These are phyloP conservation scores for Fistularia tabacaria DNA, from an alignment of 2,797 vertebrate genomes.

Conservation along the genomic window DNA sequence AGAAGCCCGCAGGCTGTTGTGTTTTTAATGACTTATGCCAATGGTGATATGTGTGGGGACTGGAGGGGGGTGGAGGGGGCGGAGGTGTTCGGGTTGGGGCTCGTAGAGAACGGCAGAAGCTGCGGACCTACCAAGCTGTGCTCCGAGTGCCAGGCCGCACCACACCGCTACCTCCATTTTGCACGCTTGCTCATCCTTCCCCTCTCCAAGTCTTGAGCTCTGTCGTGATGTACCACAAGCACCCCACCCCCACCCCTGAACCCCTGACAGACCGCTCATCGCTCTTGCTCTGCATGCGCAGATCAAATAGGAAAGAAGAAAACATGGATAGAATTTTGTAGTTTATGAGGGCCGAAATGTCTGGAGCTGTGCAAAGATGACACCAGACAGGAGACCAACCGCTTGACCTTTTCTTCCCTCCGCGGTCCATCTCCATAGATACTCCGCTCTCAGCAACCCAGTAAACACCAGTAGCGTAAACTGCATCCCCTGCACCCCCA, in stretches of 20 bases:
- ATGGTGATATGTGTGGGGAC: too few species aligned
- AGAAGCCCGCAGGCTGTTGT: too few species aligned
- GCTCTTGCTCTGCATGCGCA: conserved; percentile 4
- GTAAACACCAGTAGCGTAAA: conserved; percentile 34
- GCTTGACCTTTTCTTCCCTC: conserved; percentile 60
- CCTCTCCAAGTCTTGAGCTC: too few species aligned
- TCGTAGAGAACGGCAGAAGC: too few species aligned
- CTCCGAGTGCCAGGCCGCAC: too few species aligned
- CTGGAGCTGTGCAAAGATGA: conserved; percentile 16
- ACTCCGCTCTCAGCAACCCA: conserved; percentile 38
- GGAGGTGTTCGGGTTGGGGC: too few species aligned
- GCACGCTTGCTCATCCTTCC: too few species aligned
- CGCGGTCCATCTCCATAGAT: conserved; percentile 48
- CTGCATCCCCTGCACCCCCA: conserved; percentile 24
- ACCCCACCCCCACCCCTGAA: conserved; percentile 6
- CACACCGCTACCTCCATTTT: too few species aligned
- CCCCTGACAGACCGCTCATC: conserved; percentile 14
- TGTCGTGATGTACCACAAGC: neutral
- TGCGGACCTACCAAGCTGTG: too few species aligned
- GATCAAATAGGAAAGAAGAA: neutral
- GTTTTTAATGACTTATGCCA: too few species aligned
- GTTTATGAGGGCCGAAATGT: conserved; percentile 6
- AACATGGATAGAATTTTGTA: neutral
- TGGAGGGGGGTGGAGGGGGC: too few species aligned
- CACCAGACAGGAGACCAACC: conserved; percentile 37